These are phyloP conservation scores for Cataglyphis altisquamis DNA, from an alignment of 2,888 invertebrate genomes.

Conservation along the genomic window DNA sequence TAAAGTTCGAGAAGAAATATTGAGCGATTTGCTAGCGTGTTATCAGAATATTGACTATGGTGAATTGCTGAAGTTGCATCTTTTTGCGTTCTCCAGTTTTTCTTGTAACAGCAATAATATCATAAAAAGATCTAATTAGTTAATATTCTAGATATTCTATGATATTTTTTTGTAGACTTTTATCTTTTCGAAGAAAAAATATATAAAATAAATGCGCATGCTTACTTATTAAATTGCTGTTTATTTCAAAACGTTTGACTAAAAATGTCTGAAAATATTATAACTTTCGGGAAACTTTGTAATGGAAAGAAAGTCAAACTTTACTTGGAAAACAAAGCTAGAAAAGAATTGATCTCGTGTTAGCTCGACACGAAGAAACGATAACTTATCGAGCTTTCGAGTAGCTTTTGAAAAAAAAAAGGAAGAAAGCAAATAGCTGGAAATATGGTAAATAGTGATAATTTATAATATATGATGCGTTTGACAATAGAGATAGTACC, in stretches of 20 bases:
- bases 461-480: conserved; percentile 17
- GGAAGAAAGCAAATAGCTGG: neutral
- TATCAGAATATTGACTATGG: too few relatives aligned
- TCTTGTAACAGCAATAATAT: neutral
- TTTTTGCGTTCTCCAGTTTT: too few relatives aligned
- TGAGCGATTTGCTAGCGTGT: too few relatives aligned
- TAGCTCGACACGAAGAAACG: neutral
- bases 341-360: neutral
- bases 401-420: neutral
- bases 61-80: too few relatives aligned
- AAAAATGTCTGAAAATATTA: neutral
- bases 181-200: neutral
- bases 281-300: neutral
- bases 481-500: conserved; percentile 9
- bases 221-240: neutral
- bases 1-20: too few relatives aligned
- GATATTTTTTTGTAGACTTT: neutral
- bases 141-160: neutral
- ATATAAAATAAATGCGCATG: neutral
- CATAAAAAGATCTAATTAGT: neutral
- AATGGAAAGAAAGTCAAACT: conserved; percentile 1
- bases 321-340: neutral
- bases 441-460: conserved; percentile 6
- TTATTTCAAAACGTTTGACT: neutral
- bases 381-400: conserved; percentile 20